Conservation (phyloP, 2,888 invertebrate species). For the Falcaria lacertinaria region DNA sequence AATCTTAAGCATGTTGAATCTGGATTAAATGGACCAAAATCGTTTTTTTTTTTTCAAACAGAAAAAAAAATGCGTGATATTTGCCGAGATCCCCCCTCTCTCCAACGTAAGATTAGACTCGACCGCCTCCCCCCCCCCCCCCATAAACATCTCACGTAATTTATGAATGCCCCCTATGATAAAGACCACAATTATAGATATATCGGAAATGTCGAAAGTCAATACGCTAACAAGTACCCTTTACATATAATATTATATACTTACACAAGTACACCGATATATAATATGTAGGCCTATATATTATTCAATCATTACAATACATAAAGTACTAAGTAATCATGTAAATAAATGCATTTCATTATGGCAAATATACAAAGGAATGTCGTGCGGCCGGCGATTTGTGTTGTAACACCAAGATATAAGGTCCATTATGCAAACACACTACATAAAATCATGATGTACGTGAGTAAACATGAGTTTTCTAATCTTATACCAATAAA, state of each 20-base stretch:
- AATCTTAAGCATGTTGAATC: no score
- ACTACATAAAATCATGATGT: no score
- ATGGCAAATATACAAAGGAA: constrained; percentile 67
- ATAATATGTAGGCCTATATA: constrained; percentile 18
- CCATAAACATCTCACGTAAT: no score
- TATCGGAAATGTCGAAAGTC: constrained; percentile 48
- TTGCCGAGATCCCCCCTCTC: no score
- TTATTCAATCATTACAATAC: constrained; percentile 20
- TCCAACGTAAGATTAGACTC: no score
- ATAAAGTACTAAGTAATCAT: constrained; percentile 26
- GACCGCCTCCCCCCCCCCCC: no score
- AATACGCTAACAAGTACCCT: constrained; percentile 67
- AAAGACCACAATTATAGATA: constrained; percentile 24
- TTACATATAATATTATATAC: constrained; percentile 38
- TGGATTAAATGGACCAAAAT: no score
- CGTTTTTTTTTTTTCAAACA: no score
- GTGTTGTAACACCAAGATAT: constrained; percentile 3
- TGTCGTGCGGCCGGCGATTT: constrained; percentile 14
- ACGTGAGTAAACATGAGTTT: no score
- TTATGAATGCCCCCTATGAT: no score
- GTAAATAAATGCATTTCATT: constrained; percentile 65
- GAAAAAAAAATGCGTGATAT: no score
- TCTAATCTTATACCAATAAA: no score
- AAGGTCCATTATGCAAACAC: constrained; percentile 15
- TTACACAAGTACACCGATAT: constrained; percentile 14